phyloP scores from a whole-genome alignment of 1,140 invertebrate species.

The Platyura marginata region DNA sequence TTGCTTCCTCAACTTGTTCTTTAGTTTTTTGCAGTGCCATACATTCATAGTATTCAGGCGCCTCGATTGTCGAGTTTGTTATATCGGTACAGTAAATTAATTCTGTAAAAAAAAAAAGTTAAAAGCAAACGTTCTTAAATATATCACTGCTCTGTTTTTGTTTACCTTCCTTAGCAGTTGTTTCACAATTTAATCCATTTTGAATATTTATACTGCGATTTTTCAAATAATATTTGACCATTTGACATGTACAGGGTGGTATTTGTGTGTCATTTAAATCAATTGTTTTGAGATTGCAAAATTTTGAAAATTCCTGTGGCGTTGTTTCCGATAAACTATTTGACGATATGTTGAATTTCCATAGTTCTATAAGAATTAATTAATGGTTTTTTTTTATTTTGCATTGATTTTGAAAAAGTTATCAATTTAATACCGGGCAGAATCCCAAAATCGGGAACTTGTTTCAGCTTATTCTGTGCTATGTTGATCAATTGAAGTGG shows the following conservation, averaged over 20 bases:
- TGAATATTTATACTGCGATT: background rate
- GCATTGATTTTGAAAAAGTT: no score
- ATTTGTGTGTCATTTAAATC: slow-evolving; percentile 17
- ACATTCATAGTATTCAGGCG: slow-evolving; percentile 13
- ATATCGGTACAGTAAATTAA: background rate
- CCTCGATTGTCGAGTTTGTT: background rate
- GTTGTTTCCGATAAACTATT: slow-evolving; percentile 21
- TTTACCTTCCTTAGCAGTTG: no score
- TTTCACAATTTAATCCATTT: no score
- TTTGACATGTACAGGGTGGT: slow-evolving; percentile 1
- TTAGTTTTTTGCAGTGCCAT: slow-evolving; percentile 1
- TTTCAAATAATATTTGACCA: background rate
- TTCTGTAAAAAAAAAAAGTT: slow-evolving; percentile 1
- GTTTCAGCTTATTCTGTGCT: slow-evolving; percentile 23
- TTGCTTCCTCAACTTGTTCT: slow-evolving; percentile 6
- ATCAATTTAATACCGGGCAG: slow-evolving; percentile 18
- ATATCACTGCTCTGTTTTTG: no score
- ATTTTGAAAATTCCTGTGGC: slow-evolving; percentile 18
- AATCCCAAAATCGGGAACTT: slow-evolving; percentile 26
- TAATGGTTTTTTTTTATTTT: no score
- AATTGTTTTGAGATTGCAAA: slow-evolving; percentile 25
- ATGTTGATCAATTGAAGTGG: slow-evolving; percentile 25
- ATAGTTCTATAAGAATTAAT: slow-evolving; percentile 12
- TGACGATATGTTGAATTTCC: slow-evolving; percentile 26
- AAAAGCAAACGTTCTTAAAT: no score